phyloP scores from a whole-genome alignment of 2,888 invertebrate species.

The Hirudinaria manillensis region DNA sequence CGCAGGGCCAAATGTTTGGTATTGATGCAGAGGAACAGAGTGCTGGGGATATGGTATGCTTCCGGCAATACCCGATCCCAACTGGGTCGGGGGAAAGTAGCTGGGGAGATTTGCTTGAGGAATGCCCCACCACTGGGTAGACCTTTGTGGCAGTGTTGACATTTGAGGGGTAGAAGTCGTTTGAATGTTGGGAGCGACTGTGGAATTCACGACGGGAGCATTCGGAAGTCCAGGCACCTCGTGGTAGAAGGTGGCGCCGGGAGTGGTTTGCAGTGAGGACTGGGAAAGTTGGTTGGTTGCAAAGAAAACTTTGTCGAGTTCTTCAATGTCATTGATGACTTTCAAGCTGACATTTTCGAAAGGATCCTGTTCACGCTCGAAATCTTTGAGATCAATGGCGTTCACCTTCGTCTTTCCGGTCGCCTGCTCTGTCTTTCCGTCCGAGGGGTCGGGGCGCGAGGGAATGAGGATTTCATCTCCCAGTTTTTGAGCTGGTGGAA shows the following conservation, averaged over 20 bases:
- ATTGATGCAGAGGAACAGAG: neutral
- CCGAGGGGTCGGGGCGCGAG: neutral
- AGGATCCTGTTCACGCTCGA: slow-evolving; percentile 33
- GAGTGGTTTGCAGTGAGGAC: no score
- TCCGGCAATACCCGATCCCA: neutral
- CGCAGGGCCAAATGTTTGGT: neutral
- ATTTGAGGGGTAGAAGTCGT: no score
- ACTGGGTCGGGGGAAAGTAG: neutral
- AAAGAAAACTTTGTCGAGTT: slow-evolving; percentile 31
- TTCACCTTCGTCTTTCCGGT: neutral
- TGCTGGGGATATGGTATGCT: neutral
- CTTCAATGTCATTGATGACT: slow-evolving; percentile 33
- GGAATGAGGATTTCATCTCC: slow-evolving; percentile 10
- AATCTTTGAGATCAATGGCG: slow-evolving; percentile 30
- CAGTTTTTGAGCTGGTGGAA: neutral
- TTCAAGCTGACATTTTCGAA: slow-evolving; percentile 31
- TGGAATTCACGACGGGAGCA: no score
- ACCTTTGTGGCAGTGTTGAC: no score
- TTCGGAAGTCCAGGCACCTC: no score
- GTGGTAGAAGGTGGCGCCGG: no score
- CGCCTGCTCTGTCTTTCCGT: no score
- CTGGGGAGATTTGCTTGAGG: neutral
- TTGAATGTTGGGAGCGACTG: no score
- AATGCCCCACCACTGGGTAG: no score
- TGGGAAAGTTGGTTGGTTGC: neutral